Conservation (phyloP, 2,888 invertebrate species). For the Ephialtes manifestator region DNA sequence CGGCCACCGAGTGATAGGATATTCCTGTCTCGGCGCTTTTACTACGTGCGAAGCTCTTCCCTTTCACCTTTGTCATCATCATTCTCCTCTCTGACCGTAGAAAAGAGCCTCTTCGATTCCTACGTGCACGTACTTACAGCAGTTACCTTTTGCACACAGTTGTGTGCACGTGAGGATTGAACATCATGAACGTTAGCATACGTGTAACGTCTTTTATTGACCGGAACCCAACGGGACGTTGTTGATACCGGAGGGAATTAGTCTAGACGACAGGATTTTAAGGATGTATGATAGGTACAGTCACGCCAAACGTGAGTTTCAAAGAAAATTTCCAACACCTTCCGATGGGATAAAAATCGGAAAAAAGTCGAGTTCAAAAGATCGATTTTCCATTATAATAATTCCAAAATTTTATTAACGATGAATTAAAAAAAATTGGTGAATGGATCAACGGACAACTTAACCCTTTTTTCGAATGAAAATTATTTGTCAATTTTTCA, state of each 20-base stretch:
- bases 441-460: no score
- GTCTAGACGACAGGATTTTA: not conserved
- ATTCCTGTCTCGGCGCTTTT: constrained; percentile 77
- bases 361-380: no score
- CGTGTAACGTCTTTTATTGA: constrained; percentile 46
- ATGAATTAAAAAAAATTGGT: no score
- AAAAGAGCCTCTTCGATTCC: constrained; percentile 3
- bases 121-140: constrained; percentile 37
- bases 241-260: constrained; percentile 9
- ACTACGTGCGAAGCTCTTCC: constrained; percentile 66
- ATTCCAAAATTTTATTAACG: no score
- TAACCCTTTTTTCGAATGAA: no score
- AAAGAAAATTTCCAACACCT: no score
- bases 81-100: not conserved
- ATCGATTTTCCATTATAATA: no score
- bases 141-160: constrained; percentile 43
- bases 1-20: constrained; percentile 77
- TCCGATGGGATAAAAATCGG: no score
- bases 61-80: constrained; percentile 59
- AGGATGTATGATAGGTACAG: no score
- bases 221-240: constrained; percentile 65
- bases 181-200: constrained; percentile 18
- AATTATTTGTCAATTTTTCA: no score
- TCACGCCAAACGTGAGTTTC: no score
- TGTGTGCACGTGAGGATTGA: constrained; percentile 41